Evolutionary conservation across 2,113 vertebrate species (phyloP), one percentile per base, ranked within the genome.

Genomic region (Prochilodus magdalenae): DNA sequence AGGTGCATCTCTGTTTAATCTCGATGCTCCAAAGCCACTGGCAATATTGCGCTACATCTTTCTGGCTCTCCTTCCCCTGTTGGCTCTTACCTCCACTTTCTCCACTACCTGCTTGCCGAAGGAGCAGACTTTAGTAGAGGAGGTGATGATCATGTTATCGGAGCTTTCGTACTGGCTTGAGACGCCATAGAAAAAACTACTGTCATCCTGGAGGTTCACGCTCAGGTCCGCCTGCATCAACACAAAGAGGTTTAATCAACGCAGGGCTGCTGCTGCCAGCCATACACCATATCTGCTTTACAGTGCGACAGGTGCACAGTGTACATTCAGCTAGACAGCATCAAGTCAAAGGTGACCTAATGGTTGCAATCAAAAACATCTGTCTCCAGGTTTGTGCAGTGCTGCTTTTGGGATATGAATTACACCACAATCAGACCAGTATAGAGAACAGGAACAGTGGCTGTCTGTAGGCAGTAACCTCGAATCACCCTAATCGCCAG

Each of bases 21-120:
- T 60, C 18, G 24, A 26, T 75, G 33, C 44, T 59, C 30, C 15
- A 27, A 70, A 59, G 73, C 80, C 73, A 59, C 51, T 4, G 51
- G 80, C 79, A 57, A 53, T 65, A 81, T 74, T 66, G 49, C 26
- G 12, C 62, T 60, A 27, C 47, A 72, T 55, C 44, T 67, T 27
- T 81, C 27, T 13, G 13, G 27, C 16, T 24, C 40, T 47, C 11
- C 75, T 49, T 2, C 69, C 5, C 47, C 26, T 13, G 4, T 63
- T 29, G 2, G 5, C 5, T 57, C 94, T 90, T 93, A 98, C 97
- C 96, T 98, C 97, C 22, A 98, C 96, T 92, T 98, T 98, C 89
- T 98, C 97, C 80, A 98, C 97, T 93, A 98, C 97, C 90, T 98
- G 97, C 91, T 98, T 98, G 88, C 97, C 97, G 59, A 98, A 98